Base-by-base conservation (phyloP, 53 echinoderm and acorn worm species). In the Antedon mediterranea region DNA sequence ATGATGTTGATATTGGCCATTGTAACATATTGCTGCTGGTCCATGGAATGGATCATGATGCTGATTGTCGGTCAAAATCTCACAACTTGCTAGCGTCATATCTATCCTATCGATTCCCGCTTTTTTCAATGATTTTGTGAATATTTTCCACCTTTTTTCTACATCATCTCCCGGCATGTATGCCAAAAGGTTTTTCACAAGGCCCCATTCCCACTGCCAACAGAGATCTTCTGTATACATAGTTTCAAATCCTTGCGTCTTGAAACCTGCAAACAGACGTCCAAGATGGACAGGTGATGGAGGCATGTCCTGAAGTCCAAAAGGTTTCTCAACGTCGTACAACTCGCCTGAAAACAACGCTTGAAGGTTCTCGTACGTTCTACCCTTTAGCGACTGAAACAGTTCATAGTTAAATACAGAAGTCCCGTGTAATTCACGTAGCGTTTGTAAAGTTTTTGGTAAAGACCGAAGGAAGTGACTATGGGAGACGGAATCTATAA, bases 181-280 rank as follows among this genome's bases (percentile, higher is more conserved):
- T 3, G 84, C 88, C 29, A 90, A 84, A 84, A 93, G 78, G 78
- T 88, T 86, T 34, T 90, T 87, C 26, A 86, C 88, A 37, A 93
- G 73, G 14, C 93, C 93, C 93, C 93, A 93, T 78, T 93, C 90
- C 90, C 89, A 90, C n/a, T 79, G 84, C 90, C 88, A 90, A 71
- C 93, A 93, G 0, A 89, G 81, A 80, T 93, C 93, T 76, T 93
- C 90, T 29, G 82, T 84, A 86, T 88, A 90, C 57, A 82, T 72
- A 0, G 88, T 90, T 77, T 82, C 80, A 76, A 89, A 93, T 0
- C 90, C 90, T n/a, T 82, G 73, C 13, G 80, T 79, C 32, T 93
- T 93, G 43, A 84, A 79, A 13, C 80, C 75, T 7, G 82, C 72
- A 23, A 93, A 73, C 37, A 93, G 43, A 2, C 43, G 43, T 73